Evolutionary conservation across 1,140 invertebrate genomes (phyloP).

Genomic region (Drosophila ananassae): DNA sequence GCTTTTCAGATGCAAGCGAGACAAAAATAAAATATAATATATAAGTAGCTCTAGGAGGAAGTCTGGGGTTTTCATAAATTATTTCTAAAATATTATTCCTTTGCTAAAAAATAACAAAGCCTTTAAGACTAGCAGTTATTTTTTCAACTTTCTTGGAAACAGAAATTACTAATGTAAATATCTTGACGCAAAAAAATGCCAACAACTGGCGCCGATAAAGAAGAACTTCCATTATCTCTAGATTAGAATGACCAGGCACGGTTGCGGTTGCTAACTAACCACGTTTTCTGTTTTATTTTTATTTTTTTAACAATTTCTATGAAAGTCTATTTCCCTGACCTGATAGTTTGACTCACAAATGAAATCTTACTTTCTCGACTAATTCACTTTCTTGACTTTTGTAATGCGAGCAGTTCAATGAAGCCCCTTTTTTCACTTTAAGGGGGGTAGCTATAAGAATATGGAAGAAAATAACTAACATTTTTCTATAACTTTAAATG

Average conservation of each 20-base stretch:
- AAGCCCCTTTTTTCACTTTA: too few relatives aligned
- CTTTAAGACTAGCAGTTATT: background rate
- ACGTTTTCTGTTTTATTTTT: background rate
- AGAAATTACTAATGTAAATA: conserved; percentile 30
- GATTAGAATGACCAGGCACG: conserved; percentile 11
- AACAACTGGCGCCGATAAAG: conserved; percentile 6
- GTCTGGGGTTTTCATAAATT: conserved; percentile 7
- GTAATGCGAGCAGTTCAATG: background rate
- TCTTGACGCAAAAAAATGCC: background rate
- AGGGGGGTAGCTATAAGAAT: too few relatives aligned
- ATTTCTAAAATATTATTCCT: background rate
- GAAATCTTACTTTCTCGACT: background rate
- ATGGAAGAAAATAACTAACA: too few relatives aligned
- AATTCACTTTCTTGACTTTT: background rate
- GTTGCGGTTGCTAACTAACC: background rate
- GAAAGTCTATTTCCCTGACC: background rate
- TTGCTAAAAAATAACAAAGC: background rate
- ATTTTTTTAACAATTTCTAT: background rate
- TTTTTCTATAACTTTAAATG: too few relatives aligned
- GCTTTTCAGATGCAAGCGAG: conserved; percentile 44
- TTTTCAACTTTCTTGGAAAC: conserved; percentile 15
- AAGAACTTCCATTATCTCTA: conserved; percentile 8
- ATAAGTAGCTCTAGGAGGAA: conserved; percentile 31
- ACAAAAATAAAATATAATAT: conserved; percentile 48
- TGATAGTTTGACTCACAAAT: background rate